Conservation (phyloP, 2,888 invertebrate species). For the Cheilosia variabilis region DNA sequence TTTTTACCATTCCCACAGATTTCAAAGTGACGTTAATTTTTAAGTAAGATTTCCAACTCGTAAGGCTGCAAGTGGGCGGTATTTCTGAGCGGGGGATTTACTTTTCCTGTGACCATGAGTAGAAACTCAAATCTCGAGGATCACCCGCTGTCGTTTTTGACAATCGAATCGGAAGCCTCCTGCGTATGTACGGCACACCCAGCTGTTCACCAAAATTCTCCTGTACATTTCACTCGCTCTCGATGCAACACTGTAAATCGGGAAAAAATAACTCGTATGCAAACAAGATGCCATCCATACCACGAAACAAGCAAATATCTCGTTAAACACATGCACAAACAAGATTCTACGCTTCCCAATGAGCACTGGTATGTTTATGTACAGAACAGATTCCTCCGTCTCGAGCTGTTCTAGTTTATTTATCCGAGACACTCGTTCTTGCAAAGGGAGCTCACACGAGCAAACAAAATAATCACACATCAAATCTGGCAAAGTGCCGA, state of each 20-base stretch:
- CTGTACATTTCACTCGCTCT: too few species aligned
- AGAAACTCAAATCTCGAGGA: too few species aligned
- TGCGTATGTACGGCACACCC: too few species aligned
- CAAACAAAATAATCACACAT: conserved; percentile 66
- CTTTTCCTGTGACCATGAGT: too few species aligned
- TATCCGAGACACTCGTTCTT: conserved; percentile 45
- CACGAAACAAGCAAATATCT: conserved; percentile 37
- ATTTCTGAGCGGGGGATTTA: too few species aligned
- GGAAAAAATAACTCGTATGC: not conserved
- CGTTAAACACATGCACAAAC: conserved; percentile 45
- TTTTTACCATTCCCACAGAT: too few species aligned
- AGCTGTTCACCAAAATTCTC: too few species aligned
- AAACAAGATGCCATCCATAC: conserved; percentile 36
- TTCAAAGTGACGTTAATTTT: too few species aligned
- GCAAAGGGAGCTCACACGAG: conserved; percentile 36
- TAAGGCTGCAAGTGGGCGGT: too few species aligned
- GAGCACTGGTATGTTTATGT: conserved; percentile 24
- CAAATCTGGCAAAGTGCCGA: conserved; percentile 71
- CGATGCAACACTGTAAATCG: not conserved
- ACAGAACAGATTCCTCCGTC: conserved; percentile 22
- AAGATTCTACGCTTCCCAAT: conserved; percentile 21
- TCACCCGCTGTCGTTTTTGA: too few species aligned
- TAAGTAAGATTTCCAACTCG: too few species aligned
- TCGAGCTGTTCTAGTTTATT: conserved; percentile 51
- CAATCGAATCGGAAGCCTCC: too few species aligned